phyloP scores from a whole-genome alignment of 1,140 invertebrate species.

The Agrilus planipennis region DNA sequence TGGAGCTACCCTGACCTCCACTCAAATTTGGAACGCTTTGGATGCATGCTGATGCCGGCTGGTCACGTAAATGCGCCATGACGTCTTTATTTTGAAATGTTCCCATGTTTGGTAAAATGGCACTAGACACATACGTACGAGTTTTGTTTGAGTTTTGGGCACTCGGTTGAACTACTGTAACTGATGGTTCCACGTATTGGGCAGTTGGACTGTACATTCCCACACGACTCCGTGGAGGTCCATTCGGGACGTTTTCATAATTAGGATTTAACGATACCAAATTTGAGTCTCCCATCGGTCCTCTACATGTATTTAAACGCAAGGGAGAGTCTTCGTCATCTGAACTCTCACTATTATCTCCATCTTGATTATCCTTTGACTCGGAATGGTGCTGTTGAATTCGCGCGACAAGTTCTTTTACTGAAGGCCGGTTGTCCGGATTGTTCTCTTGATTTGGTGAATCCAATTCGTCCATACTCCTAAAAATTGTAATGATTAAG shows the following conservation, averaged over 20 bases:
- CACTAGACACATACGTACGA: constrained; percentile 19
- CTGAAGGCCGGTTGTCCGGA: constrained; percentile 36
- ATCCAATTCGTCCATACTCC: constrained; percentile 32
- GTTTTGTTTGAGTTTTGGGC: too few relatives aligned
- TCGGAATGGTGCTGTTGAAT: constrained; percentile 39
- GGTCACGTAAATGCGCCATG: constrained; percentile 7
- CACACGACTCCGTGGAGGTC: constrained; percentile 35
- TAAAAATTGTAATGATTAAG: too few relatives aligned
- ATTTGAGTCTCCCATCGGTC: constrained; percentile 42
- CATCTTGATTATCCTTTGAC: constrained; percentile 12
- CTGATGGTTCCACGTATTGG: constrained; percentile 14
- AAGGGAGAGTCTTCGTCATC: constrained; percentile 44
- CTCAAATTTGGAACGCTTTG: not conserved
- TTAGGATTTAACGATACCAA: constrained; percentile 35
- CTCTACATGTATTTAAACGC: constrained; percentile 36
- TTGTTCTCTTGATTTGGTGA: constrained; percentile 25
- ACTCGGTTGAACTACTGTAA: constrained; percentile 25
- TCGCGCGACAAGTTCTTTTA: constrained; percentile 45
- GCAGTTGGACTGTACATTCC: constrained; percentile 29
- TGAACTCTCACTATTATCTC: constrained; percentile 37
- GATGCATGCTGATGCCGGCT: constrained; percentile 4
- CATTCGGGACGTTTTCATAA: constrained; percentile 42
- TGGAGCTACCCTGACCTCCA: not conserved
- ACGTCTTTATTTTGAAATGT: constrained; percentile 2
- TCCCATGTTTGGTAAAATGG: too few relatives aligned